Conservation (phyloP, 2,113 vertebrate genomes). For the Muscicapa adusta region DNA sequence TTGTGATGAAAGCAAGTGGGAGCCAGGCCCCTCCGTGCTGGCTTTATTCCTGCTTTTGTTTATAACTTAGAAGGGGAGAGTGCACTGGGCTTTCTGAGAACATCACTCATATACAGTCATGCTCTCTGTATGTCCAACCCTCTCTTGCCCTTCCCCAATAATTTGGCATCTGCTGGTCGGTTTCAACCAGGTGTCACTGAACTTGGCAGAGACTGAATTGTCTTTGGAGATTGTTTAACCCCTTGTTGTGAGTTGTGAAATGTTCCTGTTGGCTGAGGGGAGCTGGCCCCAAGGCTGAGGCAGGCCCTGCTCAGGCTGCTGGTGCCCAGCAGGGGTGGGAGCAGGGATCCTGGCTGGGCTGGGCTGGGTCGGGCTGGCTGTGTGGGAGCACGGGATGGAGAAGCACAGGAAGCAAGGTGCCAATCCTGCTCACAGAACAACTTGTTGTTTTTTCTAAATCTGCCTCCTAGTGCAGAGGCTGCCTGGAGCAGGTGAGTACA, state of each 20-base stretch:
- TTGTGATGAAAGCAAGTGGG: not conserved
- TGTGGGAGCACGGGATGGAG: accelerated
- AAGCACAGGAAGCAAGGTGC: not conserved
- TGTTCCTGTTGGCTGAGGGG: not conserved
- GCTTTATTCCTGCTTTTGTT: not conserved
- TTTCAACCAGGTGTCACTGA: not conserved
- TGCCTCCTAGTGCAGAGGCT: conserved; percentile 1
- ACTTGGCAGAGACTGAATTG: not conserved
- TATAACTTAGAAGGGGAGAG: not conserved
- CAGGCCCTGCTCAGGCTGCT: accelerated
- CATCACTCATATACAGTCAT: accelerated
- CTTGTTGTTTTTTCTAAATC: conserved; percentile 34
- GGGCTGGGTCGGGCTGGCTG: not conserved
- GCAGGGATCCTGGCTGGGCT: not conserved
- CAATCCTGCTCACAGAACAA: not conserved
- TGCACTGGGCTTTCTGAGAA: not conserved
- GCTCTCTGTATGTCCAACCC: accelerated
- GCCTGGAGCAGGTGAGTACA: conserved; percentile 8
- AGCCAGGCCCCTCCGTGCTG: not conserved
- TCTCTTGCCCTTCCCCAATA: not conserved
- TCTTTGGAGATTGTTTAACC: not conserved
- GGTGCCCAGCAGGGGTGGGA: not conserved
- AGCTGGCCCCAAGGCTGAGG: not conserved
- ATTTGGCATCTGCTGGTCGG: not conserved
- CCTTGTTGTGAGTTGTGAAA: not conserved